Evolutionary conservation across 2,888 invertebrate species (phyloP).

Genomic region (Anagyrus pseudococci): DNA sequence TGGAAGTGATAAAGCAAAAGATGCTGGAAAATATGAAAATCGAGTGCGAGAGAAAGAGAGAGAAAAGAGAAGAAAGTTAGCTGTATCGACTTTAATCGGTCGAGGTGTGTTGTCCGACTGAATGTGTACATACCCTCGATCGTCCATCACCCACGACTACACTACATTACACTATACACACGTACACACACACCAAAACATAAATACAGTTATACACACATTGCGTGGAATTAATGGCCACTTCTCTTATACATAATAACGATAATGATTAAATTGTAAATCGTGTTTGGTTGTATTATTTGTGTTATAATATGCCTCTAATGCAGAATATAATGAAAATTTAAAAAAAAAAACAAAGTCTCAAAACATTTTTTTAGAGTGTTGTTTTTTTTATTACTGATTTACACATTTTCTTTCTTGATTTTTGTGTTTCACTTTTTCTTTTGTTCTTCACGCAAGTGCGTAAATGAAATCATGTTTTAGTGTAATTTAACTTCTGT

Average conservation of each 20-base stretch:
- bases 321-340: conserved; percentile 57
- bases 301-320: conserved; percentile 53
- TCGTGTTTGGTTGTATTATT: conserved; percentile 56
- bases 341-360: conserved; percentile 42
- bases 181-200: too few species aligned
- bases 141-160: too few species aligned
- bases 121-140: too few species aligned
- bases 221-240: conserved; percentile 30
- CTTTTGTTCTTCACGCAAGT: background rate
- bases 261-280: conserved; percentile 49
- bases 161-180: too few species aligned
- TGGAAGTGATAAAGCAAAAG: too few species aligned
- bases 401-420: background rate
- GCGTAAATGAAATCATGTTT: conserved; percentile 8
- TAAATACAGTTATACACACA: conserved; percentile 13
- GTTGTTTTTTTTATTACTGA: conserved; percentile 13
- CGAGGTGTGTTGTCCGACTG: too few species aligned
- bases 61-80: conserved; percentile 16
- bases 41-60: background rate
- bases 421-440: conserved; percentile 10
- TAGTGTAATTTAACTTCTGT: conserved; percentile 16
- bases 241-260: conserved; percentile 47
- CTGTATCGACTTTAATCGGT: conserved; percentile 2
- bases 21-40: background rate
- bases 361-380: conserved; percentile 20